A percentile compares a stretch with the other conserved stretches of the same genome.
phyloP scores from a whole-genome alignment of 1,140 invertebrate genomes.

The Lepidotrigona ventralis region DNA sequence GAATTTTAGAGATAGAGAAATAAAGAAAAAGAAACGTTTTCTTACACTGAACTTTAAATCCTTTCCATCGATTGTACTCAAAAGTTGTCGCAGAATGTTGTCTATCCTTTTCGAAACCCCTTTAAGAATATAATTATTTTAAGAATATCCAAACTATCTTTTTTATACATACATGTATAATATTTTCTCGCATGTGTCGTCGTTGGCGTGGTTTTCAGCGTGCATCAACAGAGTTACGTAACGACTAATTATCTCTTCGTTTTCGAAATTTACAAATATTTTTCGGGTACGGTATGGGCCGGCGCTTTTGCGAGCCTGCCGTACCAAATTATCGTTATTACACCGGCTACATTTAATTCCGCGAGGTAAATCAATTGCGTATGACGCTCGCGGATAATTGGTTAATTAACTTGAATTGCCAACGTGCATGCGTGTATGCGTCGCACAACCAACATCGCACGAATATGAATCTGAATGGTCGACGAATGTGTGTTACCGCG shows the following conservation, averaged over 20 bases:
- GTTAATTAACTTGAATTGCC: slow-evolving; percentile 53
- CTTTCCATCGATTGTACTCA: not conserved
- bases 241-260: slow-evolving; percentile 21
- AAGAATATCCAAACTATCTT: not conserved
- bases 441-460: not conserved
- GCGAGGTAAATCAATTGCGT: slow-evolving; percentile 45
- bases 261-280: slow-evolving; percentile 24
- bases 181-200: not conserved
- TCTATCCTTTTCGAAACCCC: no score
- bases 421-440: not conserved
- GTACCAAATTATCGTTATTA: slow-evolving; percentile 23
- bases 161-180: not conserved
- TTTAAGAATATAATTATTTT: no score
- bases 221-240: not conserved
- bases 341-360: slow-evolving; percentile 24
- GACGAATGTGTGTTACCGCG: not conserved
- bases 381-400: slow-evolving; percentile 49
- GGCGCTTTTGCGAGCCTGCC: no score
- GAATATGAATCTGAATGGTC: not conserved
- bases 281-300: not conserved
- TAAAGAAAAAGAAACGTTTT: no score
- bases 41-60: not conserved
- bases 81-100: no score
- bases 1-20: no score
- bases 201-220: not conserved